Conservation (phyloP, 2,888 invertebrate genomes). For the Macrosiphum euphorbiae region DNA sequence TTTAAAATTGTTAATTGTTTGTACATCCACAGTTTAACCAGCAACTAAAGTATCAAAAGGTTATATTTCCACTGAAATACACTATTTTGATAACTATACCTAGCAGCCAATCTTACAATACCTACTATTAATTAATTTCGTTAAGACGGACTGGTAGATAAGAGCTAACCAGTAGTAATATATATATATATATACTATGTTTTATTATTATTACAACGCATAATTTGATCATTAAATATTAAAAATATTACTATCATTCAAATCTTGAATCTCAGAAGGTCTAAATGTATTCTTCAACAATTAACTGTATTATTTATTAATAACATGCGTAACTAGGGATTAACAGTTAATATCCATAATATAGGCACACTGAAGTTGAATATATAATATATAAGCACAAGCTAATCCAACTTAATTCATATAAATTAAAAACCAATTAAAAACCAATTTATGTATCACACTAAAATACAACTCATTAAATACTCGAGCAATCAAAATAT, state of each 20-base stretch:
- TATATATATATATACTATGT: no score
- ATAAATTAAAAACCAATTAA: slow-evolving; percentile 43
- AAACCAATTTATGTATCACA: slow-evolving; percentile 27
- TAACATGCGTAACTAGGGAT: background rate
- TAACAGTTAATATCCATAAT: background rate
- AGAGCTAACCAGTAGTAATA: no score
- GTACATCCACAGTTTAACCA: no score
- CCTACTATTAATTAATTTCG: no score
- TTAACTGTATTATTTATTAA: background rate
- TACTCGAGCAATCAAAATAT: background rate
- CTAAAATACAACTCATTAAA: background rate
- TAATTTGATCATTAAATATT: no score
- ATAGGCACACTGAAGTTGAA: background rate
- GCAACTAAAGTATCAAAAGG: no score
- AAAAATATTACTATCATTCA: background rate
- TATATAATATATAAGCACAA: background rate
- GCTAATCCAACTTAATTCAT: slow-evolving; percentile 12
- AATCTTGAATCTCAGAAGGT: background rate
- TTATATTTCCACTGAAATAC: no score
- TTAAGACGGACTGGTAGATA: no score
- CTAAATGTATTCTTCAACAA: background rate
- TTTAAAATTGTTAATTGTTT: no score
- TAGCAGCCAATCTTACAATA: no score
- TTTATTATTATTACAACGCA: no score
- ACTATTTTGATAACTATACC: no score